Conservation (phyloP, 1,140 invertebrate species). For the Meteorus sp. region DNA sequence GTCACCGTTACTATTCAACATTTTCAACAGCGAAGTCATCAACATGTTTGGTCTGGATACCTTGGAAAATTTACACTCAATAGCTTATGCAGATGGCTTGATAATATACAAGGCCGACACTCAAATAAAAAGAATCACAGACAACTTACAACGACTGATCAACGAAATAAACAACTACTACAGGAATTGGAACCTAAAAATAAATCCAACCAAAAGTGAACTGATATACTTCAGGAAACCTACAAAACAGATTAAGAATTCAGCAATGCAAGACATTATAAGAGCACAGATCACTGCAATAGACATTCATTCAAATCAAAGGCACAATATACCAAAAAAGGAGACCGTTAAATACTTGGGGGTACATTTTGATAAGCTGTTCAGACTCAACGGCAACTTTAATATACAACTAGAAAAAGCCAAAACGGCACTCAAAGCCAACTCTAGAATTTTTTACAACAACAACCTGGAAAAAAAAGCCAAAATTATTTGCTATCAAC, state of each 20-base stretch:
- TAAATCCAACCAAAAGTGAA: not conserved
- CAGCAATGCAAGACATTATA: not conserved
- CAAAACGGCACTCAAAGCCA: not conserved
- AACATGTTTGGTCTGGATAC: conserved; percentile 14
- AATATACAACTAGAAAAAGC: not conserved
- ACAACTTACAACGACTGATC: not conserved
- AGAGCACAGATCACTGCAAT: not conserved
- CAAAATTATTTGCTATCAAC: conserved; percentile 14
- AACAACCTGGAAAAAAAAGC: not conserved
- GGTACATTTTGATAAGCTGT: not conserved
- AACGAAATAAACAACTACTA: conserved; percentile 3
- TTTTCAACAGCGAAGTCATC: conserved; percentile 7
- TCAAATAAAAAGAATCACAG: not conserved
- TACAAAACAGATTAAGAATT: not conserved
- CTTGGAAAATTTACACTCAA: not conserved
- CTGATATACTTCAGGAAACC: not conserved
- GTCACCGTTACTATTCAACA: conserved; percentile 23
- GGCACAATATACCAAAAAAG: not conserved
- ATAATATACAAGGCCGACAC: not conserved
- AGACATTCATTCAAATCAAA: not conserved
- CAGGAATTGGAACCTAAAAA: not conserved
- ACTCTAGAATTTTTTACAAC: conserved; percentile 1
- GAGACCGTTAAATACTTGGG: conserved; percentile 13
- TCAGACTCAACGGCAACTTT: not conserved
- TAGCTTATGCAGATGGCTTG: conserved; percentile 21